phyloP scores from a whole-genome alignment of 2,888 invertebrate species.

The Parnassius mnemosyne region DNA sequence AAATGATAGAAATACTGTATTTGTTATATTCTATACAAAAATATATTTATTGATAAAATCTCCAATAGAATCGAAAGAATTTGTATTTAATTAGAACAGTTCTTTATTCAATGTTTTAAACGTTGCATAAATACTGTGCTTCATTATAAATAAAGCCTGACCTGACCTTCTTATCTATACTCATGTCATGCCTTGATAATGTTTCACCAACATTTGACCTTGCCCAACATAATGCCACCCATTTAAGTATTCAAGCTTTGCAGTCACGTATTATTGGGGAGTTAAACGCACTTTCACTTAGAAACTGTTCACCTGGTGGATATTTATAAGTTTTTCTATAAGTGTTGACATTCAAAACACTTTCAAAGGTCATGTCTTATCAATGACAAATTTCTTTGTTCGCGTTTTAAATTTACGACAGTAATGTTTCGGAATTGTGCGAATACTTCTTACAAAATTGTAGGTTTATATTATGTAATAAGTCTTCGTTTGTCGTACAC shows the following conservation, averaged over 20 bases:
- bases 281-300: conserved; percentile 16
- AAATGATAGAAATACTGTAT: too few relatives aligned
- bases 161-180: background rate
- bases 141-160: background rate
- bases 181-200: conserved; percentile 1
- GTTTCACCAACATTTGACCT: conserved; percentile 10
- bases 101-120: too few relatives aligned
- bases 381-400: background rate
- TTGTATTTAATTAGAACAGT: too few relatives aligned
- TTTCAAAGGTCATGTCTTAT: background rate
- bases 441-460: too few relatives aligned
- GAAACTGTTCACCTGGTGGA: background rate
- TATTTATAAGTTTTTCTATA: background rate
- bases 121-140: too few relatives aligned
- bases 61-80: too few relatives aligned
- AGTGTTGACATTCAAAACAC: conserved; percentile 3
- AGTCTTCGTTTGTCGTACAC: too few relatives aligned
- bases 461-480: too few relatives aligned
- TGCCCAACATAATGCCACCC: conserved; percentile 16
- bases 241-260: conserved; percentile 8
- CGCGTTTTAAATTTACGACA: too few relatives aligned
- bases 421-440: too few relatives aligned
- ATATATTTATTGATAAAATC: too few relatives aligned
- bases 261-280: conserved; percentile 7
- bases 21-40: too few relatives aligned